Base-by-base conservation (phyloP, 2,888 invertebrate species). In the Synergus japonicus region DNA sequence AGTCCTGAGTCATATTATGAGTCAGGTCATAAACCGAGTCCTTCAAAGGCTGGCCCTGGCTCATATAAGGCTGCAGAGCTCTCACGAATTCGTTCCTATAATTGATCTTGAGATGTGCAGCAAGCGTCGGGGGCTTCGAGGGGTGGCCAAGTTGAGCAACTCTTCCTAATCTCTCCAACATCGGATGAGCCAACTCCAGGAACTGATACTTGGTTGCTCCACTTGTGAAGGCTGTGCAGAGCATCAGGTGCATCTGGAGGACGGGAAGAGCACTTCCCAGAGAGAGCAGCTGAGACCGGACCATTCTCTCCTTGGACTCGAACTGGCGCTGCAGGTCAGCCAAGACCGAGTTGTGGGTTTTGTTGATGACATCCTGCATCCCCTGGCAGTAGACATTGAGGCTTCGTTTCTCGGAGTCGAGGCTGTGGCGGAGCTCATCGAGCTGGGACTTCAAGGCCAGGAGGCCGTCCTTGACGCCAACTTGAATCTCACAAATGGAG, bases 191-290 rank as follows among this genome's bases (percentile, higher is more conserved):
- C 79, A 96, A 91, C 88, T 95, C 96, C 73, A 96, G 93, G 90
- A 96, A 96, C 89, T 96, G 96, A 88, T 95, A 95, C 89, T 96
- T 96, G 85, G 95, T 95, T 4, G 96, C 95, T 12, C 95, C 94
- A 78, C 95, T 94, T 58, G 95, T 95, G 90, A 96, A 96, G 8
- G 95, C 95, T 78, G 95, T 95, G 89, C 96, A 95, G 78, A 96
- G 93, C 86, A 96, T 94, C 44, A 96, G 92, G 87, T 96, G 96
- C 81, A 95, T 93, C 87, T 95, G 95, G 41, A 96, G 93, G 29
- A 95, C 95, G 2, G 95, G 95, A 89, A 95, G 93, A 12, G 95
- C 94, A 64, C 94, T 94, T 46, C 95, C 94, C 86, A 94, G 88
- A 81, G 93, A 93, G 37, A 93, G 89, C 79, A 95, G 89, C 87